A percentile compares a stretch with the other conserved stretches of the same genome.
Evolutionary conservation across 2,797 vertebrate genomes (phyloP).

Genomic region (Sciurus carolinensis): DNA sequence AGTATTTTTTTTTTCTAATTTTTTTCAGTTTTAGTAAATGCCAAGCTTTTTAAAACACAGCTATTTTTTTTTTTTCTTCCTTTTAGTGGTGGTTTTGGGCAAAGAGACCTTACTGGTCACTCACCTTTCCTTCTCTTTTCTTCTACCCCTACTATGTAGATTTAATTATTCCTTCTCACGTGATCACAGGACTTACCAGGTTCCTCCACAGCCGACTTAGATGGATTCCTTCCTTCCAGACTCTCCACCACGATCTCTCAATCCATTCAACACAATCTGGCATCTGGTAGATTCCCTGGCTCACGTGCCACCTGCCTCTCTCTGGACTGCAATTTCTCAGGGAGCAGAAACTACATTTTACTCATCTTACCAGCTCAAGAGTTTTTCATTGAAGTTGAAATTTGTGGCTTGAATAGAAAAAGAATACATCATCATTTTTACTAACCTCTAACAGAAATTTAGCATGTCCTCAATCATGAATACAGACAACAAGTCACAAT

Average conservation of each 20-base stretch:
- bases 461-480: slow-evolving; percentile 29
- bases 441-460: slow-evolving; percentile 38
- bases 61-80: neutral
- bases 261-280: neutral
- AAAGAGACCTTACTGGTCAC: neutral
- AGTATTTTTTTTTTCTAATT: neutral
- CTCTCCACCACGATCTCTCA: neutral
- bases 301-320: neutral
- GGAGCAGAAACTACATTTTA: slow-evolving; percentile 1
- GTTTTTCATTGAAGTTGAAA: neutral
- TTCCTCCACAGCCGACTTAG: neutral
- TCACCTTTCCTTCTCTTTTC: neutral
- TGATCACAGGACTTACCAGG: neutral
- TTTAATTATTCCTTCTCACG: neutral
- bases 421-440: slow-evolving; percentile 59
- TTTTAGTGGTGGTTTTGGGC: neutral
- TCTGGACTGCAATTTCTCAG: slow-evolving; percentile 17
- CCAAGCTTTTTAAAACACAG: neutral
- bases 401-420: slow-evolving; percentile 50
- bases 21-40: neutral
- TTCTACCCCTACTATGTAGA: neutral
- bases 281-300: neutral
- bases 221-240: neutral
- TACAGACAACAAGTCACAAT: neutral
- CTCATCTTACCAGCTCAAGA: slow-evolving; percentile 7